These are phyloP conservation scores for Oscheius onirici DNA, from an alignment of 2,888 invertebrate species.

Conservation along the genomic window DNA sequence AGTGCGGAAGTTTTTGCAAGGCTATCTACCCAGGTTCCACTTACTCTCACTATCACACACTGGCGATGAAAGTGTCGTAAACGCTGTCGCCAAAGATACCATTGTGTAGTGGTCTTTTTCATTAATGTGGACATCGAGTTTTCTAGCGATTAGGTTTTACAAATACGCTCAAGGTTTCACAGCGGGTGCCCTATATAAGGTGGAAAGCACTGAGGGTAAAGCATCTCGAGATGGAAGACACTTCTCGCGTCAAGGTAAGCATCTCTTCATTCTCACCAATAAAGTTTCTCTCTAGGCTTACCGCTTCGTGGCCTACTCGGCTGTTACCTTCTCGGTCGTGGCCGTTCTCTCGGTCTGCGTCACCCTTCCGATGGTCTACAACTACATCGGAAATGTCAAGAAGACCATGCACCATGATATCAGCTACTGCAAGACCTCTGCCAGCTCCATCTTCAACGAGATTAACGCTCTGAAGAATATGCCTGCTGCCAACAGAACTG, in stretches of 20 bases:
- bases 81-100: background rate
- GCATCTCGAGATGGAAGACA: slow-evolving; percentile 22
- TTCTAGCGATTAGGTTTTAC: background rate
- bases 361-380: slow-evolving; percentile 57
- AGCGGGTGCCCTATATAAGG: slow-evolving; percentile 8
- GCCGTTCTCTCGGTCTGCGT: slow-evolving; percentile 55
- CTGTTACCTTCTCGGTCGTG: slow-evolving; percentile 55
- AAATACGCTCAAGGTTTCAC: background rate
- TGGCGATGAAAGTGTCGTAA: background rate
- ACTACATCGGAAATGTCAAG: slow-evolving; percentile 56
- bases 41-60: background rate
- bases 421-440: slow-evolving; percentile 44
- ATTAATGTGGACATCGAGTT: slow-evolving; percentile 17
- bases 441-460: slow-evolving; percentile 8
- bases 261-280: background rate
- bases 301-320: slow-evolving; percentile 57
- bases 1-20: too few species aligned
- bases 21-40: background rate
- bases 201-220: background rate
- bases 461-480: slow-evolving; percentile 1
- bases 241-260: slow-evolving; percentile 11
- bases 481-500: slow-evolving; percentile 38
- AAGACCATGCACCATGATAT: slow-evolving; percentile 52
- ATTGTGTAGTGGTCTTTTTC: slow-evolving; percentile 8
- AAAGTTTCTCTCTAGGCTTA: slow-evolving; percentile 36